Evolutionary conservation across 1,140 invertebrate species (phyloP).

Genomic region (Aphidius gifuensis): DNA sequence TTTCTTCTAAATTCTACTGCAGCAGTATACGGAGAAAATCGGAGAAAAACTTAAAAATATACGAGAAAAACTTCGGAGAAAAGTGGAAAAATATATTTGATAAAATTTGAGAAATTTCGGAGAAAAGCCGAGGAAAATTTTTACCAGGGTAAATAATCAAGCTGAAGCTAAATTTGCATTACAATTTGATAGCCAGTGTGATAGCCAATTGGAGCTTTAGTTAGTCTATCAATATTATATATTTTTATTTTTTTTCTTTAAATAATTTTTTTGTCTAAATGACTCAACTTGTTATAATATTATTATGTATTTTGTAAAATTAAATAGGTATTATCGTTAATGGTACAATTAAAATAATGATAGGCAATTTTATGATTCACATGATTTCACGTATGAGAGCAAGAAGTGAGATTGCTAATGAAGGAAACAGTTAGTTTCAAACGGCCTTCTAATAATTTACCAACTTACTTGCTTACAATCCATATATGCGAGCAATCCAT

Average conservation of each 20-base stretch:
- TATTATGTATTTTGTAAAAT: slow-evolving; percentile 13
- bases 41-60: neutral
- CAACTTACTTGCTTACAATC: too few relatives aligned
- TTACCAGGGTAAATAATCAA: too few relatives aligned
- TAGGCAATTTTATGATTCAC: slow-evolving; percentile 45
- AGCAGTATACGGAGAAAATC: neutral
- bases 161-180: too few relatives aligned
- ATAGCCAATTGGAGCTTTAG: too few relatives aligned
- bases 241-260: slow-evolving; percentile 21
- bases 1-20: too few relatives aligned
- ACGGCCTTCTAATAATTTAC: slow-evolving; percentile 55
- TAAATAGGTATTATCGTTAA: slow-evolving; percentile 55
- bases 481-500: neutral
- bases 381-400: slow-evolving; percentile 41
- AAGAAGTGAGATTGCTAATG: slow-evolving; percentile 56
- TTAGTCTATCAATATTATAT: too few relatives aligned
- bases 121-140: slow-evolving; percentile 10
- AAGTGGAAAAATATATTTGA: too few relatives aligned
- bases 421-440: slow-evolving; percentile 59
- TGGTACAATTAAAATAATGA: slow-evolving; percentile 57
- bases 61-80: slow-evolving; percentile 11
- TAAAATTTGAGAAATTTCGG: neutral
- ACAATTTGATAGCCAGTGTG: too few relatives aligned
- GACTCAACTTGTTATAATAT: too few relatives aligned
- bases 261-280: too few relatives aligned